Conservation (phyloP, 2,797 vertebrate species). For the Mionectes olivaceus region DNA sequence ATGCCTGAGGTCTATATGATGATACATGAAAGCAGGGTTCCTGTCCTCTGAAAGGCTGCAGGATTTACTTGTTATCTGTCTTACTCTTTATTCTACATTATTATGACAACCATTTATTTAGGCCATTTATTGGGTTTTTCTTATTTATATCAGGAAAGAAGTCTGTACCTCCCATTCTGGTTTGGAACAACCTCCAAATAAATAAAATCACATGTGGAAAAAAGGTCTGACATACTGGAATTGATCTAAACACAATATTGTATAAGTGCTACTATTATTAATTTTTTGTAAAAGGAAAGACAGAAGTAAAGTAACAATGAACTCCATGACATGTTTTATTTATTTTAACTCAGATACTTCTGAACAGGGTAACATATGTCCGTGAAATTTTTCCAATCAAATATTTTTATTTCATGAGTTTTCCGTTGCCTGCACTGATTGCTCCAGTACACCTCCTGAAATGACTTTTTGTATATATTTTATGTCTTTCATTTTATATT, state of each 20-base stretch:
- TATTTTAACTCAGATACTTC: neutral
- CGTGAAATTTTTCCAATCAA: neutral
- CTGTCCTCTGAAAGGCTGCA: neutral
- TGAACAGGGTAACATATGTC: neutral
- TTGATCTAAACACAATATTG: neutral
- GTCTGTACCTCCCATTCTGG: rapidly evolving
- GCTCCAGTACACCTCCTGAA: neutral
- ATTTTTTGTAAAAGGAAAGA: neutral
- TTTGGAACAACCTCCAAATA: neutral
- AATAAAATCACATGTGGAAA: neutral
- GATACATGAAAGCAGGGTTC: neutral
- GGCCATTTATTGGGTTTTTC: neutral
- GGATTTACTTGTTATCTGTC: neutral
- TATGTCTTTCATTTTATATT: neutral
- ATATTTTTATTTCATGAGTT: neutral
- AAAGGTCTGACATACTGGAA: neutral
- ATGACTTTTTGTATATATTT: neutral
- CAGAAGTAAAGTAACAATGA: neutral
- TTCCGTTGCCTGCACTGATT: neutral
- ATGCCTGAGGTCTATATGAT: rapidly evolving
- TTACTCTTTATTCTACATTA: neutral
- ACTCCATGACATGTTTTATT: neutral
- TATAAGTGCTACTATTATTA: neutral
- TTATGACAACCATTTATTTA: neutral
- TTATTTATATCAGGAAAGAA: neutral